Base-by-base conservation (phyloP, 2,888 invertebrate species). In the Drosophila pegasa region DNA sequence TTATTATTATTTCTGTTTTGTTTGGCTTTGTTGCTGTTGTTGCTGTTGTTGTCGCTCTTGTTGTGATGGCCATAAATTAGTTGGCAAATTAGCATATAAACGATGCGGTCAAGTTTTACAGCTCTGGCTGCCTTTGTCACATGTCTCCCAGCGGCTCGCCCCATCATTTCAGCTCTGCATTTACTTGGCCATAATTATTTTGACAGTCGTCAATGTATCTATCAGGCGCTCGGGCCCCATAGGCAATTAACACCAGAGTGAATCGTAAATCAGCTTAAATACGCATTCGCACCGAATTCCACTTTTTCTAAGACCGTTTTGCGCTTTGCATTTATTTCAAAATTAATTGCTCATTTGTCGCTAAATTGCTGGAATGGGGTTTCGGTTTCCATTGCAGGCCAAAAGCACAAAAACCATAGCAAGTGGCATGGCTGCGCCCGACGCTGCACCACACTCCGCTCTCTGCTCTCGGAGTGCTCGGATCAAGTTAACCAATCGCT, bases 341-440 rank as follows among this genome's bases (percentile, higher is more conserved):
- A 90, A 90, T 90, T 90, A 90, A 90, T 90, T 90, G 90, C 89
- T 90, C 90, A 90, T 90, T 90, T 90, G 90, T 90, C 84, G 88
- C 89, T 84, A 90, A 90, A 90, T 90, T 90, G 89, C 79, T 79
- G 83, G 90, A 89, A 90, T 90, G 85, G 86, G 89, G 89, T 87
- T 90, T 89, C 89, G 81, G 77, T 84, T 80, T 79, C 83, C 87
- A 79, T 65, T 83, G 86, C 84, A 63, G 66, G 61, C 58, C 63
- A 57, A 60, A 25, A 43, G 18, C 29, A 29, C 16, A 47, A 48
- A 50, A 80, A 70, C 63, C 75, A 63, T 75, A 80, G 78, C 79
- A 83, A 87, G 87, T 87, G 83, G 76, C 70, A 80, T 73, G 75
- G 65, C 55, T 68, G 31, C 12, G 31, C 22, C 20, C 25, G 40